phyloP scores from a whole-genome alignment of 1,140 invertebrate species.

The Ceratina japonica region DNA sequence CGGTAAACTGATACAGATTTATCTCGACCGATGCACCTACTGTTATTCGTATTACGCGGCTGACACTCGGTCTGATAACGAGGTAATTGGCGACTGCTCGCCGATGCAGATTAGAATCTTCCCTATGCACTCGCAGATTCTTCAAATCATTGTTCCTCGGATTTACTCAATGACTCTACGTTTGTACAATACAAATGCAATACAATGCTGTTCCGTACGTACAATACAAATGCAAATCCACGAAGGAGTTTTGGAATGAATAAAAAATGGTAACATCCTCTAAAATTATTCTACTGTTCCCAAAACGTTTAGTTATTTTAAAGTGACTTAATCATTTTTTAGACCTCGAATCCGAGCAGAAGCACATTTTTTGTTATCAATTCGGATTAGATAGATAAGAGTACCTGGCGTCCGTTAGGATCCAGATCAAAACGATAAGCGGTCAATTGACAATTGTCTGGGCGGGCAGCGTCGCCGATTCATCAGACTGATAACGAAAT shows the following conservation, averaged over 20 bases:
- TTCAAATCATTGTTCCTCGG: not conserved
- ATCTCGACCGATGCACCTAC: constrained; percentile 34
- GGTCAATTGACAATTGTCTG: constrained; percentile 41
- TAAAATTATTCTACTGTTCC: too few species aligned
- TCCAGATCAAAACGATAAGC: constrained; percentile 25
- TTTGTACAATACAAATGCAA: too few species aligned
- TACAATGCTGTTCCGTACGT: too few species aligned
- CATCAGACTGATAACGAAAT: constrained; percentile 46
- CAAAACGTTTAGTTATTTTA: too few species aligned
- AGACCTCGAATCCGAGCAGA: too few species aligned
- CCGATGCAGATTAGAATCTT: constrained; percentile 27
- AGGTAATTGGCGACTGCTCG: constrained; percentile 38
- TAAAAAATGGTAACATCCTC: too few species aligned
- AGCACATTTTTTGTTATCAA: constrained; percentile 4
- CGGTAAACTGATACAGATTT: constrained; percentile 45
- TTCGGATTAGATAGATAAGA: constrained; percentile 20
- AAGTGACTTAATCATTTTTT: too few species aligned
- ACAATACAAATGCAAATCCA: too few species aligned
- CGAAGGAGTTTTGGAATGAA: too few species aligned
- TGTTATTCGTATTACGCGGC: constrained; percentile 42
- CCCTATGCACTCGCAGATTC: not conserved
- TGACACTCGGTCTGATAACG: constrained; percentile 40
- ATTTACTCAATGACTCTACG: not conserved
- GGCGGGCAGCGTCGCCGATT: constrained; percentile 34
- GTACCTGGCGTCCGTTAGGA: constrained; percentile 25